Conservation (phyloP, 2,888 invertebrate genomes). For the Polyploca ridens region DNA sequence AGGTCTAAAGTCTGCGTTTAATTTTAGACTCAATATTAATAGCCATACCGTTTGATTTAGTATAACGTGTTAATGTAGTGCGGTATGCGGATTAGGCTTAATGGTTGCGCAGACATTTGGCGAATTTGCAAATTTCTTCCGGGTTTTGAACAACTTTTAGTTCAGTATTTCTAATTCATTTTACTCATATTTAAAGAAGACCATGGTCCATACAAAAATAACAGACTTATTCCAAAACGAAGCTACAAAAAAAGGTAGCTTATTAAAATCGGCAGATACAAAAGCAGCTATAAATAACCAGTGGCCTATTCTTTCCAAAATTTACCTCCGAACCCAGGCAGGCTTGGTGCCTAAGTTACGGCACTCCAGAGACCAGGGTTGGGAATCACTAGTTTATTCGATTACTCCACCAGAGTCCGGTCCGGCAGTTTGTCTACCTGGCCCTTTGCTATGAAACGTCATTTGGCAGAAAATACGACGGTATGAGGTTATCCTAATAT, state of each 20-base stretch:
- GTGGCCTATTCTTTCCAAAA: not conserved
- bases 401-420: not conserved
- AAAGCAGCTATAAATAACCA: not conserved
- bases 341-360: not conserved
- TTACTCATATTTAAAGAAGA: too few relatives aligned
- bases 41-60: not conserved
- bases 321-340: not conserved
- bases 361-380: not conserved
- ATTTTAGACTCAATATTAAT: constrained; percentile 1
- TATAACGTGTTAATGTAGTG: constrained; percentile 1
- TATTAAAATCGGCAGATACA: not conserved
- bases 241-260: too few relatives aligned
- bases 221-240: too few relatives aligned
- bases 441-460: not conserved
- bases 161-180: not conserved
- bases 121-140: not conserved
- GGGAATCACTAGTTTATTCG: constrained; percentile 5
- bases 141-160: not conserved
- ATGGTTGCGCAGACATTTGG: not conserved
- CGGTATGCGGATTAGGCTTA: not conserved
- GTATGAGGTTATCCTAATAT: not conserved
- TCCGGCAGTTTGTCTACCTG: not conserved
- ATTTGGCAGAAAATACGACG: constrained; percentile 1
- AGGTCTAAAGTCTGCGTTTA: not conserved
- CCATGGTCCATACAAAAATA: too few relatives aligned